phyloP scores from a whole-genome alignment of 2,888 invertebrate species.

The Drosophila nigritarsus region DNA sequence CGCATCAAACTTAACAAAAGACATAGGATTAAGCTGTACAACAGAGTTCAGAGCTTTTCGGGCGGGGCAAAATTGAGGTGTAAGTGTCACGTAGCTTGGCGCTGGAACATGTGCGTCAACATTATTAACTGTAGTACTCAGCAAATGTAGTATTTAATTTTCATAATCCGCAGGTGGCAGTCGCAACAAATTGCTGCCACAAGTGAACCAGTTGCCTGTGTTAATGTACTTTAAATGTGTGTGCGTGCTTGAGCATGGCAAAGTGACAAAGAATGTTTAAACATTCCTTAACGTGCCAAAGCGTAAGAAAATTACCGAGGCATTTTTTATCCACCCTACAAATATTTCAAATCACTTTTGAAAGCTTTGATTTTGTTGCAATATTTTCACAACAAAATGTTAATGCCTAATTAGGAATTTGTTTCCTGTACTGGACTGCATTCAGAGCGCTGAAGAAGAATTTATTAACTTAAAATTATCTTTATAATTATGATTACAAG shows the following conservation, averaged over 20 bases:
- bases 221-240: constrained; percentile 50
- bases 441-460: neutral
- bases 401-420: neutral
- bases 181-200: constrained; percentile 28
- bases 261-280: constrained; percentile 63
- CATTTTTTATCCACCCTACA: constrained; percentile 19
- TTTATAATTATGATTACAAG: neutral
- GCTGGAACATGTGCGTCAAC: constrained; percentile 16
- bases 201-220: constrained; percentile 12
- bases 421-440: neutral
- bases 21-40: neutral
- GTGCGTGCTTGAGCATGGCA: constrained; percentile 25
- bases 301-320: constrained; percentile 39
- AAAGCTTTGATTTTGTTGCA: neutral
- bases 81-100: constrained; percentile 6
- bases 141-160: constrained; percentile 56
- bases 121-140: constrained; percentile 44
- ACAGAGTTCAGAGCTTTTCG: neutral
- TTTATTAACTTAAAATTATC: neutral
- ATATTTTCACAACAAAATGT: neutral
- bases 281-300: constrained; percentile 48
- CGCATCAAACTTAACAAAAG: neutral
- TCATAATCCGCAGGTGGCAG: constrained; percentile 30
- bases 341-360: constrained; percentile 2
- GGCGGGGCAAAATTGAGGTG: neutral